A percentile compares a stretch with the other conserved stretches of the same genome.
These are phyloP conservation scores for Aleiodes alternator DNA, from an alignment of 2,888 invertebrate genomes.

Conservation along the genomic window DNA sequence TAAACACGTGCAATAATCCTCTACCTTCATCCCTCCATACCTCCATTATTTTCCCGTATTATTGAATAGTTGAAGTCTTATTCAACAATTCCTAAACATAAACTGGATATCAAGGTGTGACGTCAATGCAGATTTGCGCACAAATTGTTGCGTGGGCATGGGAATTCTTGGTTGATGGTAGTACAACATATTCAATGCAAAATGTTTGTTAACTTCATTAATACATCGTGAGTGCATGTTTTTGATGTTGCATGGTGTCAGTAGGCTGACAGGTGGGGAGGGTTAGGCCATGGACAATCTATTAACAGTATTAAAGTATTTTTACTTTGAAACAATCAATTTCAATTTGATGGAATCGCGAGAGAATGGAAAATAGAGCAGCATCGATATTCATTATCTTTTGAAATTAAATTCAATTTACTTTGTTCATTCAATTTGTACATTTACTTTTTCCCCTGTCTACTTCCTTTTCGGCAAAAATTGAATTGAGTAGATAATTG, in stretches of 20 bases:
- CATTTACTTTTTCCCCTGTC: not conserved
- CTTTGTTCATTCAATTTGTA: not conserved
- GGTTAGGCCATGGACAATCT: not conserved
- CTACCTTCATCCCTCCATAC: not conserved
- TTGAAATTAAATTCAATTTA: slow-evolving; percentile 21
- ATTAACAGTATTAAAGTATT: slow-evolving; percentile 2
- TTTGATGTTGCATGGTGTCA: no score
- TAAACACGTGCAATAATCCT: slow-evolving; percentile 15
- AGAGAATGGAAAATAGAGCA: not conserved
- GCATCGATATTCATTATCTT: slow-evolving; percentile 13
- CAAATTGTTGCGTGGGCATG: slow-evolving; percentile 69
- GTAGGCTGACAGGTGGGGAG: no score
- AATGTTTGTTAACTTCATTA: slow-evolving; percentile 62
- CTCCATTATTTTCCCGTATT: not conserved
- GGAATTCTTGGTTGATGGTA: slow-evolving; percentile 65
- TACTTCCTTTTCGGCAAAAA: not conserved
- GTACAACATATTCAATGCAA: slow-evolving; percentile 65
- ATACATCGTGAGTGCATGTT: not conserved
- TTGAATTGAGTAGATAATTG: not conserved
- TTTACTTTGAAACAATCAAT: slow-evolving; percentile 7
- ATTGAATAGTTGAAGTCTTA: no score
- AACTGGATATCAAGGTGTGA: slow-evolving; percentile 53
- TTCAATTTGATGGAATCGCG: not conserved
- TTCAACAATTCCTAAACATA: no score
- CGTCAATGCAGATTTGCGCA: slow-evolving; percentile 70